phyloP scores from a whole-genome alignment of 1,140 invertebrate species.

The Drosophila novamexicana region DNA sequence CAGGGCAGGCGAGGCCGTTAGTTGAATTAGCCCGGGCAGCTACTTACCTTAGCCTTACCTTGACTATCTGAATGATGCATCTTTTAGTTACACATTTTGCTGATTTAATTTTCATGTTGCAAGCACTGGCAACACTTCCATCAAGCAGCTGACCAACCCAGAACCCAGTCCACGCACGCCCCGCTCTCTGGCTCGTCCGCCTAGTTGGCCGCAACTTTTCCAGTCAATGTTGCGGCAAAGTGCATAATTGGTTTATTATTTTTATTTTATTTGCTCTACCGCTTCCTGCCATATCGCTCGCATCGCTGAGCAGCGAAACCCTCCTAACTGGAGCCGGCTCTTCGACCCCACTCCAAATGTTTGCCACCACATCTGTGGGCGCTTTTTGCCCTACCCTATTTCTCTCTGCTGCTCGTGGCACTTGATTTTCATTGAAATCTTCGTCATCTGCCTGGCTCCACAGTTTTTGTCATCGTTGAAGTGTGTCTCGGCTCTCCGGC shows the following conservation, averaged over 20 bases:
- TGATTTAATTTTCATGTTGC: constrained; percentile 80
- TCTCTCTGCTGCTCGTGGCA: constrained; percentile 58
- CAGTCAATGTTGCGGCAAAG: constrained; percentile 81
- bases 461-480: constrained; percentile 77
- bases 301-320: constrained; percentile 66
- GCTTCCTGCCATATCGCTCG: constrained; percentile 80
- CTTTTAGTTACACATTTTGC: constrained; percentile 76
- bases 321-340: constrained; percentile 15
- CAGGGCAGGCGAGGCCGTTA: constrained; percentile 46
- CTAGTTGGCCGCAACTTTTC: constrained; percentile 34
- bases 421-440: constrained; percentile 76
- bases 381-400: constrained; percentile 66
- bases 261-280: constrained; percentile 73
- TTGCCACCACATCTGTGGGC: constrained; percentile 23
- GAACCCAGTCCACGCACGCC: not conserved
- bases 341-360: not conserved
- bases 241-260: constrained; percentile 83
- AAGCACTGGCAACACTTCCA: constrained; percentile 53
- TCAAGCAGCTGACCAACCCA: constrained; percentile 61
- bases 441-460: constrained; percentile 32
- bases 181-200: not conserved
- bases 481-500: constrained; percentile 63
- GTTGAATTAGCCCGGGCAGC: constrained; percentile 71
- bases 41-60: constrained; percentile 62
- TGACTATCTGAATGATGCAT: constrained; percentile 71